Base-by-base conservation (phyloP, 2,113 vertebrate species). In the Vulpes lagopus region DNA sequence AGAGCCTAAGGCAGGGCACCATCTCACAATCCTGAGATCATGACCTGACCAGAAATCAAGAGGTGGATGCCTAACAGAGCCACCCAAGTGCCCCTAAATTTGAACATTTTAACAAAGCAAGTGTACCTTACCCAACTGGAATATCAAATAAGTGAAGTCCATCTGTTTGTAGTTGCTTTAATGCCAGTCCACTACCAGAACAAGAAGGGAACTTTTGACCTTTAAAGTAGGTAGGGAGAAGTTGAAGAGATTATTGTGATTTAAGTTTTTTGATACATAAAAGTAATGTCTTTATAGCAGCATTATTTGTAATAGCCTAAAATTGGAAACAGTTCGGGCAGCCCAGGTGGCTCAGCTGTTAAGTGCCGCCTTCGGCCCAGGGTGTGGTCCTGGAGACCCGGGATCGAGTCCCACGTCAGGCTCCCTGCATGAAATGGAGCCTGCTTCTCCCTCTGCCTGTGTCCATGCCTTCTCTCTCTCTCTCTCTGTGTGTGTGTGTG, bases 201-300 rank as follows among this genome's bases (percentile, higher is more conserved):
- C 15, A 78, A 27, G 76, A 93, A 93, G 19, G 22, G 59, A 83
- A 53, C 30, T 62, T 93, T 69, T 94, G 4, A 62, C 38, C 8
- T 89, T 69, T 14, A 89, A 89, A 62, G 32, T 84, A 19, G 43
- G 6, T 93, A 11, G 8, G 35, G 23, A 93, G 19, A n/a, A 89
- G 53, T 90, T 89, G 60, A 88, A 59, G 74, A 89, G 78, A 78
- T 89, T 83, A 59, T 76, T 69, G 38, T 89, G 84, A 53, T 69
- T 93, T 64, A 59, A 38, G 30, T 25, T 73, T 38, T 69, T 65
- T 64, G 17, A 25, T 86, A 87, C 93, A 78, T 82, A 59, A 93
- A 93, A 60, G 17, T 73, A 73, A 16, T 86, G 12, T 59, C 16
- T 35, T 87, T 57, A 62, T 78, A 73, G 38, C 30, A 67, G 76